Evolutionary conservation across 2,888 invertebrate genomes (phyloP).

Genomic region (Crioceris asparagi): DNA sequence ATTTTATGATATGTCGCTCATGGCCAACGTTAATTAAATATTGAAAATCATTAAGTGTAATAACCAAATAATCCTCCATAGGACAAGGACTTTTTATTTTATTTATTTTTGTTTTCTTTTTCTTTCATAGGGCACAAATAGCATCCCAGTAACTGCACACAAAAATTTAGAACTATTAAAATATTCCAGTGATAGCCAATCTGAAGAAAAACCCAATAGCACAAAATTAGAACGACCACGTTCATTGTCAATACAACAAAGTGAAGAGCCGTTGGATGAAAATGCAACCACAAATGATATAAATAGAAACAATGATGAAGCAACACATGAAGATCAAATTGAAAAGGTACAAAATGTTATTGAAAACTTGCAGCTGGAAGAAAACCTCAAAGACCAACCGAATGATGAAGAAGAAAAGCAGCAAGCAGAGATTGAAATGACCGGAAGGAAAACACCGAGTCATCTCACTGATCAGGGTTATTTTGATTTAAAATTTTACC

Average conservation of each 20-base stretch:
- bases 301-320: conserved; percentile 9
- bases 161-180: conserved; percentile 17
- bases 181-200: conserved; percentile 29
- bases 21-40: no score
- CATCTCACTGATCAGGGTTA: conserved; percentile 53
- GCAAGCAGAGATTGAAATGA: conserved; percentile 11
- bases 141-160: conserved; percentile 29
- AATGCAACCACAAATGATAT: conserved; percentile 28
- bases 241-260: conserved; percentile 43
- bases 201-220: conserved; percentile 15
- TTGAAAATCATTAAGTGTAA: no score
- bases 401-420: neutral
- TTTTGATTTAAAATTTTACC: conserved; percentile 68
- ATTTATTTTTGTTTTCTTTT: conserved; percentile 24
- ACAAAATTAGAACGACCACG: conserved; percentile 39
- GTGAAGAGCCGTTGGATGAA: conserved; percentile 36
- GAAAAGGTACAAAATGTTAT: conserved; percentile 9
- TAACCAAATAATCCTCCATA: conserved; percentile 6
- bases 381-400: conserved; percentile 2
- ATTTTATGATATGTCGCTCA: no score
- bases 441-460: conserved; percentile 34
- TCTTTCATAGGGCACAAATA: conserved; percentile 33
- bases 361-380: conserved; percentile 8
- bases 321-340: conserved; percentile 18
- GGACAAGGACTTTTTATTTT: conserved; percentile 19